These are phyloP conservation scores for Ptychoptera contaminata DNA, from an alignment of 2,888 invertebrate species.

Conservation along the genomic window DNA sequence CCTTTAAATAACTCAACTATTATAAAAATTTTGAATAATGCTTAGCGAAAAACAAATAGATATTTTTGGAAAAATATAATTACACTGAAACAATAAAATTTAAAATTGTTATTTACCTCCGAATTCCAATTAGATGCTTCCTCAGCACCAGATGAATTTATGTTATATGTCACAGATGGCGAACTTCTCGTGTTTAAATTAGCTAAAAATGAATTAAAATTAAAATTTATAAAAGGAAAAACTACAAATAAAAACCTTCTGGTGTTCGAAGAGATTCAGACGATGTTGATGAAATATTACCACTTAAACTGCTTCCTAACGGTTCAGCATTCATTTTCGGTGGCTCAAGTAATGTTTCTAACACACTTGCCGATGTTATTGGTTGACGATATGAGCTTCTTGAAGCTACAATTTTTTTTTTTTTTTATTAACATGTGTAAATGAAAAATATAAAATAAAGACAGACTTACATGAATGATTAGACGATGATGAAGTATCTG, in stretches of 20 bases:
- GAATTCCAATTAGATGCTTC: background rate
- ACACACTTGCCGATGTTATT: slow-evolving; percentile 13
- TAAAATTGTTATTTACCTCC: background rate
- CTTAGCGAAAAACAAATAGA: too few species aligned
- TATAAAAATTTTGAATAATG: too few species aligned
- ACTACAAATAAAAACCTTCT: slow-evolving; percentile 9
- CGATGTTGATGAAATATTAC: slow-evolving; percentile 7
- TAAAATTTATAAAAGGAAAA: background rate
- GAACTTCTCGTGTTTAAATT: background rate
- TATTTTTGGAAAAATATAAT: too few species aligned
- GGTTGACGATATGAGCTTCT: slow-evolving; percentile 10
- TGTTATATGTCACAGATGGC: background rate
- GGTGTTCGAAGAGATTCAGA: slow-evolving; percentile 11
- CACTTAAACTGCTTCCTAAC: background rate
- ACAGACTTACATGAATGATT: slow-evolving; percentile 7
- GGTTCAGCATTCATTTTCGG: slow-evolving; percentile 11
- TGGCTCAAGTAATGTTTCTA: slow-evolving; percentile 15
- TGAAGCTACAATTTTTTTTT: slow-evolving; percentile 5
- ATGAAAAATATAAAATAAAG: background rate
- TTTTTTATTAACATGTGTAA: background rate
- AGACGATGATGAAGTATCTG: slow-evolving; percentile 4
- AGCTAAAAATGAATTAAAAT: background rate
- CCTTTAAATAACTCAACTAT: too few species aligned
- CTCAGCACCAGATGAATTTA: background rate
- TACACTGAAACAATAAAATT: too few species aligned